These are phyloP conservation scores for Nasonia longicornis DNA, from an alignment of 1,140 invertebrate species.

Conservation along the genomic window DNA sequence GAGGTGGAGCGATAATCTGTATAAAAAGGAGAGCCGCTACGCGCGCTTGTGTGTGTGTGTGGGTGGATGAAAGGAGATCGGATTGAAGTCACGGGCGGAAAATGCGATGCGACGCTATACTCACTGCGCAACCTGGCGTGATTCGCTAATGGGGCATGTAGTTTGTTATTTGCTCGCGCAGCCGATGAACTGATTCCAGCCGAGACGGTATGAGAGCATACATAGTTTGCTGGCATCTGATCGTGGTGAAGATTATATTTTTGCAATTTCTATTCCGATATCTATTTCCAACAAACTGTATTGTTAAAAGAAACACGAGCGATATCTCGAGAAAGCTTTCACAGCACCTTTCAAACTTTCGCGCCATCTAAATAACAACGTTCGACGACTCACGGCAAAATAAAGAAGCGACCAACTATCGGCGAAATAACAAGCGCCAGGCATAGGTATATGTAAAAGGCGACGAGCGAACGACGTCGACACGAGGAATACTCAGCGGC, in stretches of 20 bases:
- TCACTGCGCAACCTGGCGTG: no score
- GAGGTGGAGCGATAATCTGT: not conserved
- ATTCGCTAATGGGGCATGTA: not conserved
- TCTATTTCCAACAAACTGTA: no score
- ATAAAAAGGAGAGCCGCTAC: not conserved
- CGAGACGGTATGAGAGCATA: not conserved
- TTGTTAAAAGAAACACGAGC: no score
- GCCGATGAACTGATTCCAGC: no score
- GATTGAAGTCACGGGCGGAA: no score
- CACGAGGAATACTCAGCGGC: not conserved
- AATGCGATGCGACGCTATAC: no score
- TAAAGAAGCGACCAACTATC: constrained; percentile 5
- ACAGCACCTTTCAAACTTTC: not conserved
- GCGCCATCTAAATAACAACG: not conserved
- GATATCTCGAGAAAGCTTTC: no score
- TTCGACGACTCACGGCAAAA: not conserved
- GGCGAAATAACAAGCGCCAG: not conserved
- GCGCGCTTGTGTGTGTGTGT: no score
- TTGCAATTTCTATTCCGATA: not conserved
- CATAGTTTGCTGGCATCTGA: not conserved
- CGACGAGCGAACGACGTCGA: not conserved
- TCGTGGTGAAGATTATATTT: not conserved
- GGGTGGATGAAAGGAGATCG: not conserved
- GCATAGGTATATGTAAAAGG: not conserved
- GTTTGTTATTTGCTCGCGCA: not conserved